Evolutionary conservation across 2,888 invertebrate genomes (phyloP).

Genomic region (Margaritifera margaritifera): DNA sequence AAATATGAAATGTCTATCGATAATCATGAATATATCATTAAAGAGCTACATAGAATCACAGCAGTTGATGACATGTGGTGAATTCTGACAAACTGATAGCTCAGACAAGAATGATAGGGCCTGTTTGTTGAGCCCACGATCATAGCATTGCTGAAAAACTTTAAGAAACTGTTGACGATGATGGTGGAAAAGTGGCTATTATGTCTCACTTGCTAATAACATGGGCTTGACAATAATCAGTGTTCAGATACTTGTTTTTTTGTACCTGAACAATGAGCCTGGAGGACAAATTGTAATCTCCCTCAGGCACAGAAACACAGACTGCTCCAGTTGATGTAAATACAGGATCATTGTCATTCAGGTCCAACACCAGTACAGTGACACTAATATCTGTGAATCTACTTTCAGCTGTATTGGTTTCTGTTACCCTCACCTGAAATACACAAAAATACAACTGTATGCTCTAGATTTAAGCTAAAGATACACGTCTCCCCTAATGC

Average conservation of each 20-base stretch:
- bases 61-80: too few relatives aligned
- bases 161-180: neutral
- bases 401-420: slow-evolving; percentile 34
- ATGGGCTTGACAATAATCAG: neutral
- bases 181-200: too few relatives aligned
- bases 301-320: slow-evolving; percentile 26
- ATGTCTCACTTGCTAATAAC: neutral
- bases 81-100: too few relatives aligned
- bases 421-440: slow-evolving; percentile 53
- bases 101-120: too few relatives aligned
- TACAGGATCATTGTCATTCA: slow-evolving; percentile 59
- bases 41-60: too few relatives aligned
- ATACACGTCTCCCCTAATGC: too few relatives aligned
- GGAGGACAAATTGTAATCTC: slow-evolving; percentile 27
- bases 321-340: slow-evolving; percentile 43
- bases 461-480: too few relatives aligned
- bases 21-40: too few relatives aligned
- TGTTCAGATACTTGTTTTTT: neutral
- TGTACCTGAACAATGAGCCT: slow-evolving; percentile 8
- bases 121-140: neutral
- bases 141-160: neutral
- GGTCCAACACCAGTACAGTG: slow-evolving; percentile 51
- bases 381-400: slow-evolving; percentile 31
- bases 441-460: neutral
- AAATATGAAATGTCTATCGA: too few relatives aligned